Evolutionary conservation across 2,797 vertebrate genomes (phyloP), one percentile per base, ranked within the genome.

Genomic region (Alectoris magna): DNA sequence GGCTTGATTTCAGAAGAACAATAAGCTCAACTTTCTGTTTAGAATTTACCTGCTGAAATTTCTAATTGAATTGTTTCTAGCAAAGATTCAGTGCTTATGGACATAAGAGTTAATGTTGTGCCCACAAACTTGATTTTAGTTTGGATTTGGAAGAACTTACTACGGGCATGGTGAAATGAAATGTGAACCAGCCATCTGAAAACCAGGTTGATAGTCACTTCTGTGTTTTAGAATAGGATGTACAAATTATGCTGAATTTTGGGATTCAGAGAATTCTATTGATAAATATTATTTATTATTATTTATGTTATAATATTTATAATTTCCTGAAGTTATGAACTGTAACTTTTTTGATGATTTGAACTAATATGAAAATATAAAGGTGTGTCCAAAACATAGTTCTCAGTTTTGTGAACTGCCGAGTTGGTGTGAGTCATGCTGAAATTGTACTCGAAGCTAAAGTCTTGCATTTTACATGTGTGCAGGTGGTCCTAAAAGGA

Each of bases 1-100:
- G 68, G 31, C 24, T 79, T 26, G 64, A 73, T 90, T 95, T 88
- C 70, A 88, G 58, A 59, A 76, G 55, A 39, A 88, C 36, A 69
- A 36, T 39, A 81, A 86, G 3, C 51, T 88, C 0, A 0, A 15
- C 43, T 88, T 88, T 78, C 43, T 84, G 4, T 70, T 84, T 67
- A 81, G 79, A 88, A 88, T 78, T 90, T 67, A 14, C 10, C 67
- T 81, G 48, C 51, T 81, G 39, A 78, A 88, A 73, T 93, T 82
- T 70, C 43, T 88, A 79, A 79, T 77, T 46, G 53, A 88, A 58
- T 88, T 27, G 62, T 77, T 49, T 80, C 84, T 75, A 53, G 53
- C 24, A 79, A 84, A 68, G 44, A 46, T 80, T 70, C 87, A 62
- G 31, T 3, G 2, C 74, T 73, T 0, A 1, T 79, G 72, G 83